Evolutionary conservation across 2,113 vertebrate species (phyloP).

Genomic region (Hypomesus transpacificus): DNA sequence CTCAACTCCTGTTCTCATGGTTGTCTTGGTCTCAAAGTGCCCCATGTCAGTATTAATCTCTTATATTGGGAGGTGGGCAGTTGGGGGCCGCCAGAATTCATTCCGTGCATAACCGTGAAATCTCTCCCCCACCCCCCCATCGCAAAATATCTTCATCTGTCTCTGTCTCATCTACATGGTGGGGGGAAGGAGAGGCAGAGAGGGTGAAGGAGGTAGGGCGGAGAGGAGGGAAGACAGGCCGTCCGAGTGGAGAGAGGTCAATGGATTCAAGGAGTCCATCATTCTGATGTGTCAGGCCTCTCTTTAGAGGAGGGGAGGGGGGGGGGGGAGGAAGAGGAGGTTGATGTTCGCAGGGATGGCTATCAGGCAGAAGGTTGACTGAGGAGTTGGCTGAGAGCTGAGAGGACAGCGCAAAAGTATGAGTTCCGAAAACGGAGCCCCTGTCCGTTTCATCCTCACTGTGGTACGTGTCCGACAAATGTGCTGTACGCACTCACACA

Average conservation of each 20-base stretch:
- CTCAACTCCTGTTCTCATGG: conserved; percentile 28
- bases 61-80: conserved; percentile 46
- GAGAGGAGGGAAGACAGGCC: not conserved
- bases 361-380: no score
- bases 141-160: conserved; percentile 66
- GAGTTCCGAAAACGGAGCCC: no score
- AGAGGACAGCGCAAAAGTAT: no score
- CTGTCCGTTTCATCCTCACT: not conserved
- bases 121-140: conserved; percentile 36
- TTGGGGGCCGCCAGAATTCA: conserved; percentile 56
- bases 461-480: not conserved
- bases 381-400: no score
- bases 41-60: conserved; percentile 61
- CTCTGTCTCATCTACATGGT: conserved; percentile 71
- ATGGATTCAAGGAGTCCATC: not conserved
- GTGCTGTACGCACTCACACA: not conserved
- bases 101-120: conserved; percentile 53
- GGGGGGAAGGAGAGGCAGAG: not conserved
- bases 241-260: not conserved
- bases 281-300: not conserved
- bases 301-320: conserved; percentile 24
- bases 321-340: conserved; percentile 31
- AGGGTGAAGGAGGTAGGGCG: conserved; percentile 9
- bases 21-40: conserved; percentile 38
- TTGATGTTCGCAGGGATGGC: no score